A percentile compares a stretch with the other conserved stretches of the same genome.
phyloP scores from a whole-genome alignment of 2,113 vertebrate species.

The Tyto alba region DNA sequence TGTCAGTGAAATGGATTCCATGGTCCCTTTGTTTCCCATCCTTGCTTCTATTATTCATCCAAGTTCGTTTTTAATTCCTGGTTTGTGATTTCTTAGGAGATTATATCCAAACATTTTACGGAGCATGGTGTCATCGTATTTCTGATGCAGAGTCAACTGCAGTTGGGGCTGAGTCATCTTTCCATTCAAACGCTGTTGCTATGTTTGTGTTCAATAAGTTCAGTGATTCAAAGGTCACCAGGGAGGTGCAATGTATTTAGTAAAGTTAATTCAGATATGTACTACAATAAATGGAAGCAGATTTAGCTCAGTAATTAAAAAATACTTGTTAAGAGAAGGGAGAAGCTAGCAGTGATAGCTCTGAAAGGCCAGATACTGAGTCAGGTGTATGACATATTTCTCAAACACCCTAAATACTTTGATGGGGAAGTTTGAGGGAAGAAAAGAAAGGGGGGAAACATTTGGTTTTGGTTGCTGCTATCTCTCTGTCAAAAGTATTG shows the following conservation, averaged over 20 bases:
- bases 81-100: not conserved
- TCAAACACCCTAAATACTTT: not conserved
- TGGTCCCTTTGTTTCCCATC: fast-evolving
- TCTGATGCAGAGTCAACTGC: not conserved
- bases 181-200: not conserved
- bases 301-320: not conserved
- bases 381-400: not conserved
- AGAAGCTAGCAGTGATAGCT: not conserved
- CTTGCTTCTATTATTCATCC: not conserved
- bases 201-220: not conserved
- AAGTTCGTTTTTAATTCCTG: not conserved
- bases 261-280: not conserved
- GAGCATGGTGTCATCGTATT: not conserved
- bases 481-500: not conserved
- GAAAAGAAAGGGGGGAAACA: not conserved
- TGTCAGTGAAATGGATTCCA: not conserved
- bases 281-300: not conserved
- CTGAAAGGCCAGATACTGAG: not conserved
- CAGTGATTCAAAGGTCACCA: not conserved
- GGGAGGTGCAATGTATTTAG: not conserved
- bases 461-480: not conserved
- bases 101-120: not conserved
- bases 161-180: not conserved
- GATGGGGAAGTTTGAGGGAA: not conserved
- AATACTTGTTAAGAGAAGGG: not conserved